Percentiles rank a stretch among this genome's conserved stretches.
Conservation (phyloP, 2,797 vertebrate species). For the Helarctos malayanus region DNA sequence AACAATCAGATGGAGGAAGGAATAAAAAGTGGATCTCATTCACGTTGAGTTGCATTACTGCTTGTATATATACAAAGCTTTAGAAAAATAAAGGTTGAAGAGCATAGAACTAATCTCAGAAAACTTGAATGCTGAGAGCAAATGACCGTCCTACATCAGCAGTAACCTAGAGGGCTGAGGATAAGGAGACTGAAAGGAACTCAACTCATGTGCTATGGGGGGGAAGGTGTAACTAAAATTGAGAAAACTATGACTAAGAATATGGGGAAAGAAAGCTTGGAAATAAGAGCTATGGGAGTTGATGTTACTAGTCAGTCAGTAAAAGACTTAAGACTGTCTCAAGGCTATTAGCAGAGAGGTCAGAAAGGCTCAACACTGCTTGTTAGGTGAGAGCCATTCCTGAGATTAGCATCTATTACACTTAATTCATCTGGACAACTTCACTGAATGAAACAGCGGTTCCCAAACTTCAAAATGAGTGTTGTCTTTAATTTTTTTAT, state of each 20-base stretch:
- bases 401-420: constrained; percentile 6
- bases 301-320: not conserved
- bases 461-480: constrained; percentile 37
- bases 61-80: constrained; percentile 22
- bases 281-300: not conserved
- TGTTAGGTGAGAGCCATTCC: not conserved
- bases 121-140: not conserved
- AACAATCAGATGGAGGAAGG: not conserved
- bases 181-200: not conserved
- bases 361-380: not conserved
- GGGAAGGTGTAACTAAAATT: not conserved
- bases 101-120: not conserved
- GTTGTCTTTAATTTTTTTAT: no score
- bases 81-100: constrained; percentile 22
- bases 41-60: not conserved
- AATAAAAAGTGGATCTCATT: constrained; percentile 33
- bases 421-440: not conserved
- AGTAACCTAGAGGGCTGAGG: not conserved
- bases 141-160: not conserved
- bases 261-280: not conserved
- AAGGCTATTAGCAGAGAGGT: not conserved
- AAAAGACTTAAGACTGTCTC: not conserved
- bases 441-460: not conserved
- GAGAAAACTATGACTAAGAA: not conserved
- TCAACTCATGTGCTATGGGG: not conserved